Conservation (phyloP, 2,113 vertebrate genomes). For the Halichoeres trimaculatus region DNA sequence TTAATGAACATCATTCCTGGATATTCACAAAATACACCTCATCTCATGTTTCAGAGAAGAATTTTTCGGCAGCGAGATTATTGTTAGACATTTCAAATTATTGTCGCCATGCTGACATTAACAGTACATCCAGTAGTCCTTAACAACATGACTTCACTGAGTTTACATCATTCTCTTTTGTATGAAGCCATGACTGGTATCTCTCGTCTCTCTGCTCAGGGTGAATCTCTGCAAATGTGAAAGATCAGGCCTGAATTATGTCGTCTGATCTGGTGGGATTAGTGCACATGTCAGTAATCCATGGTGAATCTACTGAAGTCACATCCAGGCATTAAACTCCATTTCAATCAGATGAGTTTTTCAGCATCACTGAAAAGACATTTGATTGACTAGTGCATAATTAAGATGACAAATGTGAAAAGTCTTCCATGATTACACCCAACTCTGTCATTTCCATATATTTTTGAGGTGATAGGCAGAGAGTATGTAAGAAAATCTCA, state of each 20-base stretch:
- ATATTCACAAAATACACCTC: too few species aligned
- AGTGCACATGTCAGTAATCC: conserved; percentile 30
- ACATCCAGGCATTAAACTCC: conserved; percentile 17
- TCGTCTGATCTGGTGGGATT: conserved; percentile 38
- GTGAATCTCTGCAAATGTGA: conserved; percentile 17
- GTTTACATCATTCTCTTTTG: conserved; percentile 1
- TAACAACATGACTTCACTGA: neutral
- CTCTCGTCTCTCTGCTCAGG: conserved; percentile 5
- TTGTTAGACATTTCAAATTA: neutral
- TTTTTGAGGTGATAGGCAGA: neutral
- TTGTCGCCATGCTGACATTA: neutral
- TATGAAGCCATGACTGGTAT: neutral
- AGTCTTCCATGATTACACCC: neutral
- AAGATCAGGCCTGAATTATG: conserved; percentile 31
- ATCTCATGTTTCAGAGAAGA: neutral
- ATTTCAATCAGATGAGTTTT: neutral
- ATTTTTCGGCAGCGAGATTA: neutral
- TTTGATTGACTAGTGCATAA: neutral
- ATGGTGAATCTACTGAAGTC: conserved; percentile 15
- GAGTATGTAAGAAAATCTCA: neutral
- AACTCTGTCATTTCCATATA: neutral
- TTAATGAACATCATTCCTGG: neutral
- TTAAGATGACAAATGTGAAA: neutral
- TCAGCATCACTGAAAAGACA: neutral
- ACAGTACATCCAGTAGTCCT: neutral